Percentiles rank a stretch among this genome's conserved stretches.
Evolutionary conservation across 2,888 invertebrate genomes (phyloP).

Genomic region (Gymnoscelis rufifasciata): DNA sequence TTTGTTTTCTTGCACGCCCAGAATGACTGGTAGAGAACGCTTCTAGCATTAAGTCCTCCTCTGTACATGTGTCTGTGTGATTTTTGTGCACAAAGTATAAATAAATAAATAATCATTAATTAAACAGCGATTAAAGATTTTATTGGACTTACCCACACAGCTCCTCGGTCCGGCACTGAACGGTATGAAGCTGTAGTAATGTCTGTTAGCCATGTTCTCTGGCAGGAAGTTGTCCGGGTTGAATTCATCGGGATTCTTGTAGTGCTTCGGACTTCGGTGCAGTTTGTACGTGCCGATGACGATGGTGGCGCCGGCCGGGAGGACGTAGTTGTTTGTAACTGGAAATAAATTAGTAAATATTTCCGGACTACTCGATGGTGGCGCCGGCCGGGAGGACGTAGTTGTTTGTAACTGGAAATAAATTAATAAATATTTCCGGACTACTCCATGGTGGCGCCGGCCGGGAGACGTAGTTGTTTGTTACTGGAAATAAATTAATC

Average conservation of each 20-base stretch:
- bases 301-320: conserved; percentile 86
- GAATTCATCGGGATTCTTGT: conserved; percentile 84
- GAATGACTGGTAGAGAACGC: no score
- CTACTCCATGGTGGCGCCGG: conserved; percentile 84
- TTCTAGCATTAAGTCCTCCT: no score
- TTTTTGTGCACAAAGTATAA: background rate
- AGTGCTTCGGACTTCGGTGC: conserved; percentile 83
- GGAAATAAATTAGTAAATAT: no score
- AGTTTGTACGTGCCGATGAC: conserved; percentile 82
- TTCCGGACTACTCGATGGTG: no score
- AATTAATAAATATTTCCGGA: no score
- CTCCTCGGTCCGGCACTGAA: conserved; percentile 90
- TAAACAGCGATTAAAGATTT: background rate
- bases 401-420: conserved; percentile 80
- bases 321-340: conserved; percentile 81
- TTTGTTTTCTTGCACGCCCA: no score
- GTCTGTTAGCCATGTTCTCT: conserved; percentile 84
- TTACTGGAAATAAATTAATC: no score
- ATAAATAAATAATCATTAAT: no score
- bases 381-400: conserved; percentile 84
- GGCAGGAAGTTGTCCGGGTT: conserved; percentile 90
- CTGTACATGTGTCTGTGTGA: no score
- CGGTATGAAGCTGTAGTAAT: conserved; percentile 88
- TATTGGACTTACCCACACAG: conserved; percentile 82
- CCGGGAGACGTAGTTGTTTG: conserved; percentile 82